phyloP scores from a whole-genome alignment of 1,140 invertebrate genomes.

The Drosophila biarmipes region DNA sequence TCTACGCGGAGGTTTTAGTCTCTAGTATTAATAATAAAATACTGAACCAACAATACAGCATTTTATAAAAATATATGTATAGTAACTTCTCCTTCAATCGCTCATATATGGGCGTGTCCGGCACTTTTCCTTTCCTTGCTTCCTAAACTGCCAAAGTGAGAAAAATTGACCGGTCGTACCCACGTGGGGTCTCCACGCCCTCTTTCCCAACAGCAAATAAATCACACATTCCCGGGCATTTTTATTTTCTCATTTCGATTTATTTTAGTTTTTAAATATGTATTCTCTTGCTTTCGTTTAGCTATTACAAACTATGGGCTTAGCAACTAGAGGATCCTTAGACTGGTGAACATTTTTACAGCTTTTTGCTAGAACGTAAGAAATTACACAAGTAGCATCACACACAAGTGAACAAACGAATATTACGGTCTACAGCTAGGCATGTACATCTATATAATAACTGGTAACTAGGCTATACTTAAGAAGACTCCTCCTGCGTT shows the following conservation, averaged over 20 bases:
- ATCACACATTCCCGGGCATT: slow-evolving; percentile 41
- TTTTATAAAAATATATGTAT: not conserved
- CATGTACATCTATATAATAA: slow-evolving; percentile 18
- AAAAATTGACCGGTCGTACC: not conserved
- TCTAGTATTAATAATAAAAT: not conserved
- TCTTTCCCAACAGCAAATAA: slow-evolving; percentile 40
- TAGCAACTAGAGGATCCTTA: slow-evolving; percentile 36
- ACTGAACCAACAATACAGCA: not conserved
- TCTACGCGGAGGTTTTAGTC: slow-evolving; percentile 13
- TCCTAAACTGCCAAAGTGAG: slow-evolving; percentile 17
- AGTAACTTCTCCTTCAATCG: not conserved
- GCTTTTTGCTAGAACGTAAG: slow-evolving; percentile 56
- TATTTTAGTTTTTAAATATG: slow-evolving; percentile 52
- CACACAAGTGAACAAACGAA: slow-evolving; percentile 61
- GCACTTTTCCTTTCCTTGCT: slow-evolving; percentile 50
- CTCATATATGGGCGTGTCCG: slow-evolving; percentile 42
- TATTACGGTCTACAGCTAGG: slow-evolving; percentile 15
- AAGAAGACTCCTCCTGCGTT: slow-evolving; percentile 1
- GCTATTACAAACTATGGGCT: slow-evolving; percentile 71
- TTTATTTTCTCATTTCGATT: slow-evolving; percentile 31
- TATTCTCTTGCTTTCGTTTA: slow-evolving; percentile 73
- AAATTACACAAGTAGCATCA: slow-evolving; percentile 69
- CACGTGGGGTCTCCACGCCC: slow-evolving; percentile 12
- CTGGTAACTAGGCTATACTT: slow-evolving; percentile 30
- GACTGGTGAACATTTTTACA: slow-evolving; percentile 62